Evolutionary conservation across 2,797 vertebrate genomes (phyloP).

Genomic region (Gambusia yucatana): DNA sequence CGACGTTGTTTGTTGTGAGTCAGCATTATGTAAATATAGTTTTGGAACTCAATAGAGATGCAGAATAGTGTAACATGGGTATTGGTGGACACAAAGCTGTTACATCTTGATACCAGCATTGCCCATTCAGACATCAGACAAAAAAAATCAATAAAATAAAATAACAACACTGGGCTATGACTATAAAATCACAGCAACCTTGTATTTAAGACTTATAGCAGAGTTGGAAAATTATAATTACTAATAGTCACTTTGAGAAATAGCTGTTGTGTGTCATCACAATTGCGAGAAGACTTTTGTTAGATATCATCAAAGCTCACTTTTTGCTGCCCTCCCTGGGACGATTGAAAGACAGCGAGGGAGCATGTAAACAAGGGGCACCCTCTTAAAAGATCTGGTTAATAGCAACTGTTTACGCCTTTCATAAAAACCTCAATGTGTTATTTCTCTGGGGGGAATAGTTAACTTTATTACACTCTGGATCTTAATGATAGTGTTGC

Average conservation of each 20-base stretch:
- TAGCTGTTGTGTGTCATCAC: slow-evolving; percentile 75
- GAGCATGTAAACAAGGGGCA: slow-evolving; percentile 79
- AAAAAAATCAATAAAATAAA: slow-evolving; percentile 10
- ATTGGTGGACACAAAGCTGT: neutral
- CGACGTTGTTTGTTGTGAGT: neutral
- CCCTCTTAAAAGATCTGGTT: slow-evolving; percentile 78
- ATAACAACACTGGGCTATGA: slow-evolving; percentile 2
- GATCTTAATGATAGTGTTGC: slow-evolving; percentile 86
- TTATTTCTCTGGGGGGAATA: slow-evolving; percentile 85
- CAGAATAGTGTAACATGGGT: neutral
- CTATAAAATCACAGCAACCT: slow-evolving; percentile 46
- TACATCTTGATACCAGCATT: neutral
- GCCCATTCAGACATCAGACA: slow-evolving; percentile 11
- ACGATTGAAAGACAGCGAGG: slow-evolving; percentile 68
- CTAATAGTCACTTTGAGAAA: slow-evolving; percentile 75
- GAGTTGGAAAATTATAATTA: slow-evolving; percentile 73
- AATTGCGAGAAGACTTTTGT: slow-evolving; percentile 70
- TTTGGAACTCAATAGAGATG: neutral
- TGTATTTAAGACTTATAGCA: slow-evolving; percentile 61
- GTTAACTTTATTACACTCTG: slow-evolving; percentile 85
- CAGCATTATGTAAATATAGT: neutral
- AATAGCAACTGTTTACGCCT: slow-evolving; percentile 83
- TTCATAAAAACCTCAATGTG: slow-evolving; percentile 80
- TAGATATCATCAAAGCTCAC: slow-evolving; percentile 77
- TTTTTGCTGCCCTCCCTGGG: slow-evolving; percentile 78